phyloP scores from a whole-genome alignment of 2,888 invertebrate species.

The Bombylius discolor region DNA sequence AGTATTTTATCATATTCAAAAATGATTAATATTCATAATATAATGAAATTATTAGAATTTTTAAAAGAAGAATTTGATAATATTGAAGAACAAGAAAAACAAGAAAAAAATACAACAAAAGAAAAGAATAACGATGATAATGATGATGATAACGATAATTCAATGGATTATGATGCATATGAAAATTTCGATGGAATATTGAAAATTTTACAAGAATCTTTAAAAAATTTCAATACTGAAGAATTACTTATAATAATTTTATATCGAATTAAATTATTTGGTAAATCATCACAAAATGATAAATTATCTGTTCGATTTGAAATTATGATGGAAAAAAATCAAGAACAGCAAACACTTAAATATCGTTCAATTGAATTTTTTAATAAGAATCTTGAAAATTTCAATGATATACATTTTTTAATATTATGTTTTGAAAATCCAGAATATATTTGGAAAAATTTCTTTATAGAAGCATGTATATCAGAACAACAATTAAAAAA shows the following conservation, averaged over 20 bases:
- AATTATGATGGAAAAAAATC: slow-evolving; percentile 1
- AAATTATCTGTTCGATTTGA: background rate
- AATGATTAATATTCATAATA: slow-evolving; percentile 18
- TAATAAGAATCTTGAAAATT: slow-evolving; percentile 20
- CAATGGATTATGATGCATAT: background rate
- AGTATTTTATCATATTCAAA: slow-evolving; percentile 20
- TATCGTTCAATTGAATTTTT: slow-evolving; percentile 19
- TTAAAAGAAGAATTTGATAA: slow-evolving; percentile 5
- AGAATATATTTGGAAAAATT: slow-evolving; percentile 19
- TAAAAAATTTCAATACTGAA: slow-evolving; percentile 18
- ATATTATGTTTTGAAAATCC: slow-evolving; percentile 23
- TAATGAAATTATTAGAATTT: slow-evolving; percentile 19
- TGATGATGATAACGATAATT: slow-evolving; percentile 6
- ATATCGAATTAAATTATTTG: slow-evolving; percentile 19
- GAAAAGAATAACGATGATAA: slow-evolving; percentile 6
- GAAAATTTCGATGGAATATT: slow-evolving; percentile 16
- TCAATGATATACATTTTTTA: slow-evolving; percentile 21
- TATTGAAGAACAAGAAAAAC: background rate
- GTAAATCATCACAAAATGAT: slow-evolving; percentile 4
- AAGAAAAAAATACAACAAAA: background rate
- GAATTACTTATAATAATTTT: slow-evolving; percentile 17
- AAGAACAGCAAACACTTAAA: no score
- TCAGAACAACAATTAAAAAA: slow-evolving; percentile 18
- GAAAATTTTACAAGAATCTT: slow-evolving; percentile 16
- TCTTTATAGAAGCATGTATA: slow-evolving; percentile 21